Percentiles rank a stretch among this genome's conserved stretches.
These are phyloP conservation scores for Coboldia fuscipes DNA, from an alignment of 1,140 invertebrate genomes.

Conservation along the genomic window DNA sequence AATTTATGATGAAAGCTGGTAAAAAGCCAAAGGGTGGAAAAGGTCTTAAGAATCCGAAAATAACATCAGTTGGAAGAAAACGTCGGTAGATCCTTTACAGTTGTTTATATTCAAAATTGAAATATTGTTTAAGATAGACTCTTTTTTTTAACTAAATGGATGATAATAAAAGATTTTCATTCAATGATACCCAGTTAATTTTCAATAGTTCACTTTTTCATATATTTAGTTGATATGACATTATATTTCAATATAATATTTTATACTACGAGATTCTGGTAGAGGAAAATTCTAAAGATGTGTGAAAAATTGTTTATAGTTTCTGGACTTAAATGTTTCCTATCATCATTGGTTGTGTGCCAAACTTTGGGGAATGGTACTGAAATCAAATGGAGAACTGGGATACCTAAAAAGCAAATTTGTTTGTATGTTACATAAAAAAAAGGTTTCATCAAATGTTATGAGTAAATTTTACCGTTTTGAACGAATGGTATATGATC, in stretches of 20 bases:
- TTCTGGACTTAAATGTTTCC: slow-evolving; percentile 46
- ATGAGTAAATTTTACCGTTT: too few species aligned
- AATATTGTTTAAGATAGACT: slow-evolving; percentile 9
- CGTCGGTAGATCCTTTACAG: slow-evolving; percentile 24
- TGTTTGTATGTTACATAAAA: too few species aligned
- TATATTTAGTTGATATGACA: not conserved
- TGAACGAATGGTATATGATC: too few species aligned
- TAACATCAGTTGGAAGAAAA: slow-evolving; percentile 33
- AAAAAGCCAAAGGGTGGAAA: slow-evolving; percentile 34
- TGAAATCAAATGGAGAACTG: slow-evolving; percentile 77
- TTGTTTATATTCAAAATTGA: slow-evolving; percentile 4
- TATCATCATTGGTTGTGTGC: slow-evolving; percentile 66
- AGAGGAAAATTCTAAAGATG: slow-evolving; percentile 60
- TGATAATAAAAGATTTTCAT: not conserved
- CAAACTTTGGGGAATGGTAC: slow-evolving; percentile 71
- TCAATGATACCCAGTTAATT: not conserved
- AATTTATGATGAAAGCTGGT: slow-evolving; percentile 18
- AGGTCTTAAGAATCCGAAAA: slow-evolving; percentile 34
- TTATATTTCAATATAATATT: not conserved
- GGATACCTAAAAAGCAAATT: slow-evolving; percentile 20
- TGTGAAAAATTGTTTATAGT: slow-evolving; percentile 77
- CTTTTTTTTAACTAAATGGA: not conserved
- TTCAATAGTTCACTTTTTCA: not conserved
- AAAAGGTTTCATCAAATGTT: too few species aligned
- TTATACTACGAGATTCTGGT: slow-evolving; percentile 6